A percentile compares a stretch with the other conserved stretches of the same genome.
Evolutionary conservation across 2,113 vertebrate genomes (phyloP).

Genomic region (Proteles cristata): DNA sequence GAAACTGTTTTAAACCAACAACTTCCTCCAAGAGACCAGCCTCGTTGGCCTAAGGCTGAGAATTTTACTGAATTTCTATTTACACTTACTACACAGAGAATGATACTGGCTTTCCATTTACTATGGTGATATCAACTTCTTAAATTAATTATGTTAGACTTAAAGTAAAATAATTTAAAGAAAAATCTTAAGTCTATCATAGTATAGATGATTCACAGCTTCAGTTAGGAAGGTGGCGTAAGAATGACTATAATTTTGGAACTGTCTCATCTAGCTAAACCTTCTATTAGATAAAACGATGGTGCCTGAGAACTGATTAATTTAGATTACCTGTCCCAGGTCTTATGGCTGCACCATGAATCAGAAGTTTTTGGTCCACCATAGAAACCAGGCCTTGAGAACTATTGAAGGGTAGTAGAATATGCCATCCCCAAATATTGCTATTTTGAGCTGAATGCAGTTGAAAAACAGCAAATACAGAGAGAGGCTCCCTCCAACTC

Average conservation of each 20-base stretch:
- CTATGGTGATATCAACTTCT: background rate
- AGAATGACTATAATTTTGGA: background rate
- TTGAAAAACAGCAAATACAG: background rate
- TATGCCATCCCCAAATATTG: background rate
- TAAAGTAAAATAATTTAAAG: conserved; percentile 6
- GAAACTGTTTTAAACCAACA: background rate
- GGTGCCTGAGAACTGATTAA: conserved; percentile 4
- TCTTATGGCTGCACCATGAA: background rate
- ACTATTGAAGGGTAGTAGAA: background rate
- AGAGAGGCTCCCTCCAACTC: background rate
- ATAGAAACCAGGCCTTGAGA: background rate
- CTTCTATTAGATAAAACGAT: background rate
- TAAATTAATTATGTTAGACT: conserved; percentile 3
- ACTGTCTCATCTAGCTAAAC: background rate
- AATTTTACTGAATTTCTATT: conserved; percentile 10
- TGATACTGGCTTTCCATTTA: background rate
- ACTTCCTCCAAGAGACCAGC: background rate
- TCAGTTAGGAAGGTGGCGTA: background rate
- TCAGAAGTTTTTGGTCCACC: background rate
- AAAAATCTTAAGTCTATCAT: conserved; percentile 34
- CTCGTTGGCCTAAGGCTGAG: background rate
- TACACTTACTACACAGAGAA: background rate
- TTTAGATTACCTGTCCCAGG: background rate
- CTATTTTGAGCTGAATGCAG: background rate
- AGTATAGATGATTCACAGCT: background rate